Evolutionary conservation across 2,888 invertebrate species (phyloP).

Genomic region (Notocelia uddmanniana): DNA sequence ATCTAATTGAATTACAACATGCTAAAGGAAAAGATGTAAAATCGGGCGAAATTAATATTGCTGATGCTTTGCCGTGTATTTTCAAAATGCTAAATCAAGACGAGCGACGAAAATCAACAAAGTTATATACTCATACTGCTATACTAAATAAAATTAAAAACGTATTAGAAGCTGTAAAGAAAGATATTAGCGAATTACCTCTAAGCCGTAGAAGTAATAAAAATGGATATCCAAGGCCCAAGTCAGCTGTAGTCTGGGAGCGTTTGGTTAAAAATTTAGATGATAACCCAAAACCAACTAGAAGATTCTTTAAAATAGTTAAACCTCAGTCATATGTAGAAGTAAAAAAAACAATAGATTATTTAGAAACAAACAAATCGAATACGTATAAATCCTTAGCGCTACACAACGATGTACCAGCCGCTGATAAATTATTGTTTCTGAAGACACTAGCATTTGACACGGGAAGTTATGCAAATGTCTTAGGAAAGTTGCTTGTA

Average conservation of each 20-base stretch:
- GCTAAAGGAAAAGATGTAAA: slow-evolving; percentile 56
- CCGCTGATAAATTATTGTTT: slow-evolving; percentile 62
- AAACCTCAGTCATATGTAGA: slow-evolving; percentile 60
- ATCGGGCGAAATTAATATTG: slow-evolving; percentile 60
- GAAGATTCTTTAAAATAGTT: slow-evolving; percentile 56
- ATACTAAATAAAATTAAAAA: slow-evolving; percentile 57
- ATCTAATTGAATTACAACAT: slow-evolving; percentile 69
- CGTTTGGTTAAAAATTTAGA: slow-evolving; percentile 66
- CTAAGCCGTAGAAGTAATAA: slow-evolving; percentile 58
- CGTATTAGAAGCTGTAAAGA: slow-evolving; percentile 65
- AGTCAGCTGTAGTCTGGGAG: slow-evolving; percentile 73
- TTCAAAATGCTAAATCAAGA: slow-evolving; percentile 65
- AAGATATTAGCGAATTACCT: slow-evolving; percentile 56
- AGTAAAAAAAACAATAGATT: slow-evolving; percentile 61
- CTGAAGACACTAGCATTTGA: slow-evolving; percentile 68
- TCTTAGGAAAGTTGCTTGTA: slow-evolving; percentile 59
- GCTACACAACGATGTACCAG: slow-evolving; percentile 57
- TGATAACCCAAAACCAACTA: slow-evolving; percentile 46
- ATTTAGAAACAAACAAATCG: slow-evolving; percentile 57
- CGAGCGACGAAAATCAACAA: slow-evolving; percentile 42
- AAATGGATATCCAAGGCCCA: slow-evolving; percentile 56
- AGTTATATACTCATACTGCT: slow-evolving; percentile 35
- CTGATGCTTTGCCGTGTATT: slow-evolving; percentile 73
- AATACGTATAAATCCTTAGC: slow-evolving; percentile 66
- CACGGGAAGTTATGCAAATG: slow-evolving; percentile 56